Evolutionary conservation across 2,888 invertebrate genomes (phyloP), one percentile per base, ranked within the genome.

Genomic region (Bimastos eiseni): DNA sequence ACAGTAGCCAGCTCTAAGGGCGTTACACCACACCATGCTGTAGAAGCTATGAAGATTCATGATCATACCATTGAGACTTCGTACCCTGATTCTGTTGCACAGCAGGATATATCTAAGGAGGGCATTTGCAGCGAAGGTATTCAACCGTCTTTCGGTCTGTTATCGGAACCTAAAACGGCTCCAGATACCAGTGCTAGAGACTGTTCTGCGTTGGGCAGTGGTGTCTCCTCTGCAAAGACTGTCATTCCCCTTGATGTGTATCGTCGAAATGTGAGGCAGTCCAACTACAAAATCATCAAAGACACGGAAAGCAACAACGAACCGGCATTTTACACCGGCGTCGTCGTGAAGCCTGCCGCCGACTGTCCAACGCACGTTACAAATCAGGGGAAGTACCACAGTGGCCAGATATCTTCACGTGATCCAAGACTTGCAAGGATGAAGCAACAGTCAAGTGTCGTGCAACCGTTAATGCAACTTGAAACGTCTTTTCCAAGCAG

Each of bases 341-440:
- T 86, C 2, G 86, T 86, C 2, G 86, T 86, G 15, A 34, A 86
- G 19, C 15, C 34, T 86, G 21, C 86, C 6, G 21, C 37, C 19
- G 86, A 86, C 11, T 34, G 86, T 37, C 86, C 34, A 33, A 37
- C 86, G 24, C 36, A 86, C 37, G 2, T 21, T 86, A 21, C 21
- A 24, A 36, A 86, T 86, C 86, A 86, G n/a, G n/a, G 8, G 30
- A n/a, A 0, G n/a, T 8, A 30, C 1, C 30, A 6, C 11, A 3
- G 8, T 70, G n/a, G n/a, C 70, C 70, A 70, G 70, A 37, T 86
- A 11, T 8, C 1, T 36, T 36, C 86, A 36, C 86, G 86, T 15
- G 86, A 86, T 24, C 86, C 86, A 34, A 86, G 86, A 86, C 36
- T 86, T 34, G 86, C 86, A 36, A 34, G 86, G 37, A 36, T 86